Percentiles rank a stretch among this genome's conserved stretches.
Conservation (phyloP, 2,888 invertebrate species). For the Campoplex capitator region DNA sequence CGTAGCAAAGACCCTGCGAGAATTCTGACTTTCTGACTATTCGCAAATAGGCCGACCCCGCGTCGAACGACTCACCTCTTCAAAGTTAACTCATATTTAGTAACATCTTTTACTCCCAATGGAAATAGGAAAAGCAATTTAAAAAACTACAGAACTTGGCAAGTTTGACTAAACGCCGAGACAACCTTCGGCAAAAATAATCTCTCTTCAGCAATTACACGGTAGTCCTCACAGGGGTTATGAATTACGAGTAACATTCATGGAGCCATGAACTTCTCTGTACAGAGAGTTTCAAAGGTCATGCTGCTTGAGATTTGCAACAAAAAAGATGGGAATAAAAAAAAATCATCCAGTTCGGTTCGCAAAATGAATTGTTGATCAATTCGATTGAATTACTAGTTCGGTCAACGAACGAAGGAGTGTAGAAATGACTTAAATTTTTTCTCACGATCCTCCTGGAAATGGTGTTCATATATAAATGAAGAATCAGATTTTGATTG, state of each 20-base stretch:
- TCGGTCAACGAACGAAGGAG: not conserved
- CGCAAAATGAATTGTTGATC: not conserved
- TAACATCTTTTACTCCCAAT: not conserved
- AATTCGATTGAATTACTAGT: not conserved
- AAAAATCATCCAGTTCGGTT: not conserved
- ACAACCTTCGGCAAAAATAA: slow-evolving; percentile 23
- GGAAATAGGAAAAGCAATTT: slow-evolving; percentile 4
- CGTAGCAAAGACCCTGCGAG: slow-evolving; percentile 28
- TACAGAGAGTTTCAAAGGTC: not conserved
- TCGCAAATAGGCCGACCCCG: slow-evolving; percentile 5
- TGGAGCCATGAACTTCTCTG: not conserved
- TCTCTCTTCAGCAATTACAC: slow-evolving; percentile 50
- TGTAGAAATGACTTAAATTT: not conserved
- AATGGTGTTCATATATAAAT: not conserved
- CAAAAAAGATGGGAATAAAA: not conserved
- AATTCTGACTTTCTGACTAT: slow-evolving; percentile 14
- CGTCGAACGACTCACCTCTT: slow-evolving; percentile 13
- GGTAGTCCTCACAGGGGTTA: not conserved
- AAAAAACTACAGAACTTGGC: not conserved
- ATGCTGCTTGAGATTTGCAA: not conserved
- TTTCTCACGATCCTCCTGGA: not conserved
- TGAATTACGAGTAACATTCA: not conserved
- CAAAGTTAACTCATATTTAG: not conserved
- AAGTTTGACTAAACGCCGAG: not conserved
- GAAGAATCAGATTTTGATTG: no score